Evolutionary conservation across 2,113 vertebrate species (phyloP).

Genomic region (Mola mola): DNA sequence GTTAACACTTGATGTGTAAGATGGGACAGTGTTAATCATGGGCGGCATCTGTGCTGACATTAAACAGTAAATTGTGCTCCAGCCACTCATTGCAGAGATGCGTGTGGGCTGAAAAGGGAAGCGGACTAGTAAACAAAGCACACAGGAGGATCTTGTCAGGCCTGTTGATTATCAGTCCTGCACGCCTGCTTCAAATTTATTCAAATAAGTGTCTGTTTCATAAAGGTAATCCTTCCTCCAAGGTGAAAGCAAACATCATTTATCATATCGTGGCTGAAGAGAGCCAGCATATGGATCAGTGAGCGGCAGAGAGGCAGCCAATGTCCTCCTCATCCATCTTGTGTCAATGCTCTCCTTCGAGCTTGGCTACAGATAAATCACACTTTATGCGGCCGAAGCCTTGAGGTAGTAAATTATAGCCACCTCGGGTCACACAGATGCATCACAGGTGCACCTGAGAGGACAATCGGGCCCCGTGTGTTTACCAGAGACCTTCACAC

Average conservation of each 20-base stretch:
- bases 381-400: slow-evolving; percentile 76
- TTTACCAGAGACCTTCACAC: background rate
- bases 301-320: slow-evolving; percentile 47
- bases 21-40: slow-evolving; percentile 40
- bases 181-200: slow-evolving; percentile 19
- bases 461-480: slow-evolving; percentile 2
- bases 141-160: slow-evolving; percentile 3
- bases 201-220: slow-evolving; percentile 17
- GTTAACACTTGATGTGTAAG: slow-evolving; percentile 53
- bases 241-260: slow-evolving; percentile 47
- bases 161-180: slow-evolving; percentile 20
- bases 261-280: slow-evolving; percentile 35
- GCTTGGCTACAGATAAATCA: slow-evolving; percentile 83
- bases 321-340: slow-evolving; percentile 73
- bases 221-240: slow-evolving; percentile 15
- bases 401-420: slow-evolving; percentile 81
- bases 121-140: too few relatives aligned
- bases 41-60: slow-evolving; percentile 47
- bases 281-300: slow-evolving; percentile 41
- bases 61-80: slow-evolving; percentile 29
- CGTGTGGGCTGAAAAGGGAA: slow-evolving; percentile 16
- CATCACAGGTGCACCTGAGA: slow-evolving; percentile 26
- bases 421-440: slow-evolving; percentile 71
- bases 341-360: slow-evolving; percentile 73
- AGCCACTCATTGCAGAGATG: slow-evolving; percentile 11